phyloP scores from a whole-genome alignment of 2,797 vertebrate species.

The Tangara arthus region DNA sequence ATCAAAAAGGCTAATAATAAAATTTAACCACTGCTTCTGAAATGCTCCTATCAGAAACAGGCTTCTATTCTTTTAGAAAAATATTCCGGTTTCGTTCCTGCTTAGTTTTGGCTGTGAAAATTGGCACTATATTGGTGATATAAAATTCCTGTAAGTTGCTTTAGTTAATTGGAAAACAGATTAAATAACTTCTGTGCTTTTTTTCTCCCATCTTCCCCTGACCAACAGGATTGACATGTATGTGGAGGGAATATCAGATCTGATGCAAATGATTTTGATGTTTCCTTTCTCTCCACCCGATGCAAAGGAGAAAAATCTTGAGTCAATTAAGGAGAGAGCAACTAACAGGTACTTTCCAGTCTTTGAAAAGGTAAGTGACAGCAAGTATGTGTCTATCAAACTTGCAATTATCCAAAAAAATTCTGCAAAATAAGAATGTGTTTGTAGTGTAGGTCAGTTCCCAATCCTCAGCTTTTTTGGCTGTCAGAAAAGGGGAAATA shows the following conservation, averaged over 20 bases:
- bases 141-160: neutral
- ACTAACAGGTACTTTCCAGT: conserved; percentile 82
- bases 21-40: neutral
- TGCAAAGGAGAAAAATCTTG: conserved; percentile 69
- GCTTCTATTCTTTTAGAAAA: neutral
- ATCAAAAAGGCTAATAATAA: neutral
- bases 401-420: neutral
- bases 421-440: neutral
- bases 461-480: neutral
- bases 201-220: neutral
- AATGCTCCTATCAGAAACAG: neutral
- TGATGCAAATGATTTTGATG: conserved; percentile 79
- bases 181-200: neutral
- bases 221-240: conserved; percentile 86
- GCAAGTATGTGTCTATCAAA: neutral
- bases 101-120: neutral
- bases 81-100: neutral
- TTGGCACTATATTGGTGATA: neutral
- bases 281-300: conserved; percentile 71
- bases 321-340: conserved; percentile 76
- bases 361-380: conserved; percentile 82
- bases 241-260: conserved; percentile 80
- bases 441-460: neutral
- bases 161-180: neutral
- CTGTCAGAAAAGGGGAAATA: neutral